Evolutionary conservation across 1,140 invertebrate species (phyloP).

Genomic region (Drosophila ananassae): DNA sequence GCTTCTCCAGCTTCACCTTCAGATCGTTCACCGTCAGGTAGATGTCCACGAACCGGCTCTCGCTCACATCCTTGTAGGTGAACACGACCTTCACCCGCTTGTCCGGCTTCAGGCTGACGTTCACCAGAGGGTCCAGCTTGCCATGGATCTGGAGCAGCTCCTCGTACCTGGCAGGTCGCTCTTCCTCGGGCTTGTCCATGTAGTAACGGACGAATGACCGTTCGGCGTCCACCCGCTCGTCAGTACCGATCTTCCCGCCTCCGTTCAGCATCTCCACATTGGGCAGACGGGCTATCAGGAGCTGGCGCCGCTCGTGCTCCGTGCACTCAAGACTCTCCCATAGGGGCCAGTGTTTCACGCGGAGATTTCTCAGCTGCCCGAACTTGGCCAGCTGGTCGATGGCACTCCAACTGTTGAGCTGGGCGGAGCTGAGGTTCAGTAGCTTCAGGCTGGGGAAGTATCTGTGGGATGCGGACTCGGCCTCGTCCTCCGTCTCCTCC

Average conservation of each 20-base stretch:
- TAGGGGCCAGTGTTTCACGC: slow-evolving; percentile 89
- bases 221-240: slow-evolving; percentile 96
- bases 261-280: slow-evolving; percentile 94
- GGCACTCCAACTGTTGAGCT: slow-evolving; percentile 93
- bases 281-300: slow-evolving; percentile 94
- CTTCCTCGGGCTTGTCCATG: slow-evolving; percentile 93
- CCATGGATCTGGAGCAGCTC: slow-evolving; percentile 93
- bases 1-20: slow-evolving; percentile 90
- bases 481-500: slow-evolving; percentile 39
- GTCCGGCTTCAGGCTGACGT: slow-evolving; percentile 93
- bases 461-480: slow-evolving; percentile 83
- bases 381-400: slow-evolving; percentile 93
- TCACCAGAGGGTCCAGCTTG: slow-evolving; percentile 93
- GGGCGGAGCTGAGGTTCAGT: slow-evolving; percentile 93
- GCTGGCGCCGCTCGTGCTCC: slow-evolving; percentile 93
- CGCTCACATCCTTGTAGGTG: slow-evolving; percentile 90
- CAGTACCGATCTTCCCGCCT: slow-evolving; percentile 91
- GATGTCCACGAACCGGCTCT: slow-evolving; percentile 90
- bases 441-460: slow-evolving; percentile 87
- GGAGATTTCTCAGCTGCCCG: slow-evolving; percentile 91
- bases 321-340: slow-evolving; percentile 92
- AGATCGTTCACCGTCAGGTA: slow-evolving; percentile 91
- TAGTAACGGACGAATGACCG: slow-evolving; percentile 96
- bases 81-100: slow-evolving; percentile 93
- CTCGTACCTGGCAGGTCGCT: slow-evolving; percentile 91